Conservation (phyloP, 53 echinoderm and acorn worm species). For the Apostichopus leukothele region DNA sequence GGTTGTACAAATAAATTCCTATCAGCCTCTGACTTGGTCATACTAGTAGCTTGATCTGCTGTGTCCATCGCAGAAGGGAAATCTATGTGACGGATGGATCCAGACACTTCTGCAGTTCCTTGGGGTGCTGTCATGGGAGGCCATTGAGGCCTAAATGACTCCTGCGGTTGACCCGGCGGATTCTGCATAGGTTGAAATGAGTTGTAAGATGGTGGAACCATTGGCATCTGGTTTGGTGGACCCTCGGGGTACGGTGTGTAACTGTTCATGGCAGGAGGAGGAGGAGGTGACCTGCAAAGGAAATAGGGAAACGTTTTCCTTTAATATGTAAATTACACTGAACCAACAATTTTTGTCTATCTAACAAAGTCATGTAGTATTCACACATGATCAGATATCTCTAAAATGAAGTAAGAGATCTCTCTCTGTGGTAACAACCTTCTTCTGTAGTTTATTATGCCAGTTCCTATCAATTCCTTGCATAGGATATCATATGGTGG, state of each 20-base stretch:
- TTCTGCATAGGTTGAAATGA: constrained; percentile 48
- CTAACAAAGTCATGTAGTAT: too few species aligned
- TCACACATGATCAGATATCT: too few species aligned
- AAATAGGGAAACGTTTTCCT: neutral
- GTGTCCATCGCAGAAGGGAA: constrained; percentile 5
- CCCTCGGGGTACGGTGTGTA: constrained; percentile 15
- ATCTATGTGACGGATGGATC: constrained; percentile 37
- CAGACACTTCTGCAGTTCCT: neutral
- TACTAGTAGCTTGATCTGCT: neutral
- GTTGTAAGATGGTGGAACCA: constrained; percentile 1
- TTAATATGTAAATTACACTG: too few species aligned
- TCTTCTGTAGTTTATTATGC: too few species aligned
- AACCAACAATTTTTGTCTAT: too few species aligned
- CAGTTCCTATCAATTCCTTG: too few species aligned
- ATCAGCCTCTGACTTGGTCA: neutral
- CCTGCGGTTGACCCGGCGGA: constrained; percentile 24
- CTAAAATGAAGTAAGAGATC: too few species aligned
- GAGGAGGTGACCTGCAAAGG: neutral
- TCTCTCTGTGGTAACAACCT: too few species aligned
- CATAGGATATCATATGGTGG: too few species aligned
- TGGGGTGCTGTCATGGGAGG: constrained; percentile 25
- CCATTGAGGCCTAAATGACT: constrained; percentile 40
- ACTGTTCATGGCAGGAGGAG: neutral
- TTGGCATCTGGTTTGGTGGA: constrained; percentile 2
- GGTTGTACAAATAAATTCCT: neutral